Conservation (phyloP, 2,888 invertebrate species). For the Limenitis camilla region DNA sequence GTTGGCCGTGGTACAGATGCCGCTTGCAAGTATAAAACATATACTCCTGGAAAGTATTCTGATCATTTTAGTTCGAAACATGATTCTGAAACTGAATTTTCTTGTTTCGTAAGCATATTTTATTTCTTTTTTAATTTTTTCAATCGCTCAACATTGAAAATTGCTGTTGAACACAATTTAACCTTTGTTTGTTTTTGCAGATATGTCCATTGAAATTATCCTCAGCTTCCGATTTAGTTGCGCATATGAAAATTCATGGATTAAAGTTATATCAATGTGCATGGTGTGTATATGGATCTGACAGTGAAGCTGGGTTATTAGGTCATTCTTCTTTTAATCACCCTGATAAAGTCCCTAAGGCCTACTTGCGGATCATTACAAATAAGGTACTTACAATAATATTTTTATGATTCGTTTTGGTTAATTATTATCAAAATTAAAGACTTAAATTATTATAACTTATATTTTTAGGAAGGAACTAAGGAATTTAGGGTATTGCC, state of each 20-base stretch:
- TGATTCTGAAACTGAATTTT: slow-evolving; percentile 26
- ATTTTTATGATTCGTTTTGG: neutral
- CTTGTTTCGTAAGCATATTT: slow-evolving; percentile 47
- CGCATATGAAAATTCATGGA: slow-evolving; percentile 53
- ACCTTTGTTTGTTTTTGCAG: slow-evolving; percentile 32
- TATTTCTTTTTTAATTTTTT: neutral
- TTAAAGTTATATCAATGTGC: slow-evolving; percentile 61
- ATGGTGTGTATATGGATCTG: slow-evolving; percentile 57
- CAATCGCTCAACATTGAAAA: too few species aligned
- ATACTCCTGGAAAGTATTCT: slow-evolving; percentile 47
- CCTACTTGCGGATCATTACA: slow-evolving; percentile 54
- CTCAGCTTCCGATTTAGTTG: slow-evolving; percentile 41
- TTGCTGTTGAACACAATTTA: neutral
- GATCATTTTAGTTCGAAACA: slow-evolving; percentile 51
- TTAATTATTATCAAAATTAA: too few species aligned
- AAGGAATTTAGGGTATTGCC: slow-evolving; percentile 49
- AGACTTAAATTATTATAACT: too few species aligned
- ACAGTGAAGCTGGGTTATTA: slow-evolving; percentile 48
- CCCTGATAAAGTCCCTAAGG: slow-evolving; percentile 54
- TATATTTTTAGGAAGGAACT: slow-evolving; percentile 49
- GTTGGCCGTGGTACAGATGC: slow-evolving; percentile 21
- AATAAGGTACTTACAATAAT: slow-evolving; percentile 37
- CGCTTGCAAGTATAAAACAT: slow-evolving; percentile 48
- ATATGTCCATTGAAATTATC: slow-evolving; percentile 33
- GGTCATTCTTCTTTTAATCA: slow-evolving; percentile 55